phyloP scores from a whole-genome alignment of 2,797 vertebrate species.

The Syngnathus rostellatus region DNA sequence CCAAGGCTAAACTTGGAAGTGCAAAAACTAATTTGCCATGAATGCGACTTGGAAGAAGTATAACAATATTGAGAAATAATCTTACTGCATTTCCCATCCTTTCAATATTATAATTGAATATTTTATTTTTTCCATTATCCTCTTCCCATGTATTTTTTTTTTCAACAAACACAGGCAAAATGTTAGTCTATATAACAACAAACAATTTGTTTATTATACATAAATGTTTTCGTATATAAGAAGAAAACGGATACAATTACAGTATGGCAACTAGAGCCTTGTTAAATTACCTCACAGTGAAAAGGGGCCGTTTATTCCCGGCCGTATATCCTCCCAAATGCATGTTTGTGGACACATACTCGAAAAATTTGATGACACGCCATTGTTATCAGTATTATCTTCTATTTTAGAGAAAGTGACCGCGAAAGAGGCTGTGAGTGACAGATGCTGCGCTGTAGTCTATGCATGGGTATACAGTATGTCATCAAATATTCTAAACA shows the following conservation, averaged over 20 bases:
- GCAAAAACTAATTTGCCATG: background rate
- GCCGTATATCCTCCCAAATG: slow-evolving; percentile 36
- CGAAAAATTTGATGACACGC: slow-evolving; percentile 21
- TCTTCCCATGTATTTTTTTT: too few relatives aligned
- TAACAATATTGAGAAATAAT: too few relatives aligned
- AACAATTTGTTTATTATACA: too few relatives aligned
- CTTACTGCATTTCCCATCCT: too few relatives aligned
- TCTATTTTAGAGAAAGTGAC: slow-evolving; percentile 10
- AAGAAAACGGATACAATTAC: too few relatives aligned
- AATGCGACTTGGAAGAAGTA: background rate
- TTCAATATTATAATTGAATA: too few relatives aligned
- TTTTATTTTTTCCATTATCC: too few relatives aligned
- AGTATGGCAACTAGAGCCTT: too few relatives aligned
- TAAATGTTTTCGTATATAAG: too few relatives aligned
- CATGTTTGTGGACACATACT: slow-evolving; percentile 43
- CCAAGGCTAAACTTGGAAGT: background rate
- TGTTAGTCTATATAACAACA: too few relatives aligned
- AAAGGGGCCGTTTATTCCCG: background rate
- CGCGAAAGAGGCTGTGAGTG: slow-evolving; percentile 16
- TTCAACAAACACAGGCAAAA: too few relatives aligned
- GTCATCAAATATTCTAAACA: slow-evolving; percentile 38
- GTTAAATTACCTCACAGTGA: background rate
- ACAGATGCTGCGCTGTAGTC: slow-evolving; percentile 44
- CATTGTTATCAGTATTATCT: slow-evolving; percentile 11
- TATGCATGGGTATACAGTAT: slow-evolving; percentile 62